phyloP scores from a whole-genome alignment of 2,797 vertebrate genomes.

The Squalus acanthias region DNA sequence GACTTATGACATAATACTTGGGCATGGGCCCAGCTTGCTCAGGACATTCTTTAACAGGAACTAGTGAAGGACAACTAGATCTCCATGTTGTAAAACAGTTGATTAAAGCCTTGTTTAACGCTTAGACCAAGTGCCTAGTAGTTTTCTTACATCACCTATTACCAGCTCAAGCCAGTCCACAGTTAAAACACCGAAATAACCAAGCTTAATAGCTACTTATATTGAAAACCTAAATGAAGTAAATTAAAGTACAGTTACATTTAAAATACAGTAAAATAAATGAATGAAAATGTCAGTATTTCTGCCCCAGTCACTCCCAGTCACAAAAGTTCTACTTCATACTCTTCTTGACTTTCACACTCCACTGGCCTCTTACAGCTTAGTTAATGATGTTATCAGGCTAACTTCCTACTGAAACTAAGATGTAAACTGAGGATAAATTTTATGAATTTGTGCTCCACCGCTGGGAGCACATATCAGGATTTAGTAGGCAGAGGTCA shows the following conservation, averaged over 20 bases:
- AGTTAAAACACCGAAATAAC: not conserved
- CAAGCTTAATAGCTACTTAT: not conserved
- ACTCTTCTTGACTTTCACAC: not conserved
- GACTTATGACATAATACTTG: too few species aligned
- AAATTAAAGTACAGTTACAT: not conserved
- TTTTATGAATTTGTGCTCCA: not conserved
- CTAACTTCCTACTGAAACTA: not conserved
- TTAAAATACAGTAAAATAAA: not conserved
- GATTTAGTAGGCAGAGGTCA: not conserved
- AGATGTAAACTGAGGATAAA: not conserved
- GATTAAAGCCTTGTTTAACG: too few species aligned
- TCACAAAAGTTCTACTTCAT: not conserved
- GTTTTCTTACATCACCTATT: too few species aligned
- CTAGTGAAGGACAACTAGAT: too few species aligned
- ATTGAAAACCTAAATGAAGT: not conserved
- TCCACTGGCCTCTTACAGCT: not conserved
- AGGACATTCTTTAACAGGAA: too few species aligned
- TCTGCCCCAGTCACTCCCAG: not conserved
- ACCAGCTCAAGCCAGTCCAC: not conserved
- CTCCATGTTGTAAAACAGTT: too few species aligned
- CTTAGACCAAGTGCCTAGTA: too few species aligned
- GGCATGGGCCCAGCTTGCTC: too few species aligned
- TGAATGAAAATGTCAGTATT: not conserved
- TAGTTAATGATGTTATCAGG: conserved; percentile 9
- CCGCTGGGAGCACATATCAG: not conserved